These are phyloP conservation scores for Helobdella robusta DNA, from an alignment of 2,888 invertebrate species.

Conservation along the genomic window DNA sequence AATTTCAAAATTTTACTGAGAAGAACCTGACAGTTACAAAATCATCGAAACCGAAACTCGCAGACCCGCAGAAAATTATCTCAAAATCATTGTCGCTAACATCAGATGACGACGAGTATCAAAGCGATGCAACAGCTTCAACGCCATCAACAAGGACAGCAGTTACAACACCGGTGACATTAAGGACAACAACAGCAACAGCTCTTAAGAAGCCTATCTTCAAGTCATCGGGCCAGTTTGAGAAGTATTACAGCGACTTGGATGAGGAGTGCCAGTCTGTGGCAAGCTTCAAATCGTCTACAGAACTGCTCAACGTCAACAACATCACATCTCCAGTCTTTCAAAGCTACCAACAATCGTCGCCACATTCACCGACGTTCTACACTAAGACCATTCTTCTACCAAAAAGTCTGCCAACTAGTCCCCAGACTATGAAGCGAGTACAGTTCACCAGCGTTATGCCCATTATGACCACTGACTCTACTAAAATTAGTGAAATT, in stretches of 20 bases:
- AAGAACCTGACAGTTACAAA: not conserved
- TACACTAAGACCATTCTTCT: not conserved
- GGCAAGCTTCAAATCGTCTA: not conserved
- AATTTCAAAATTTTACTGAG: not conserved
- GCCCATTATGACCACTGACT: too few species aligned
- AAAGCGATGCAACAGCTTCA: too few species aligned
- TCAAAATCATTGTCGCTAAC: not conserved
- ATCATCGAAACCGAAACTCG: not conserved
- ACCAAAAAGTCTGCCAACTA: constrained; percentile 2
- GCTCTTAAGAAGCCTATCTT: not conserved
- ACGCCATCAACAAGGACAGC: too few species aligned
- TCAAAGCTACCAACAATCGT: too few species aligned
- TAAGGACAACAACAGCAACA: not conserved
- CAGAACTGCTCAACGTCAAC: not conserved
- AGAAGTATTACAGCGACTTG: constrained; percentile 12
- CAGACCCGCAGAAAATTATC: constrained; percentile 11
- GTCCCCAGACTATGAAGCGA: constrained; percentile 13
- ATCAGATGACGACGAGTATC: constrained; percentile 7
- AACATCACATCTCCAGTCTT: not conserved
- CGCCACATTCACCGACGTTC: not conserved
- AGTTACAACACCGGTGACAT: too few species aligned
- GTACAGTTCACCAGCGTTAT: constrained; percentile 12
- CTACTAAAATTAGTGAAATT: too few species aligned
- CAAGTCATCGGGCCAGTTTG: constrained; percentile 2
- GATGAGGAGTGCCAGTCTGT: not conserved